Evolutionary conservation across 2,797 vertebrate genomes (phyloP).

Genomic region (Malurus leucopterus): DNA sequence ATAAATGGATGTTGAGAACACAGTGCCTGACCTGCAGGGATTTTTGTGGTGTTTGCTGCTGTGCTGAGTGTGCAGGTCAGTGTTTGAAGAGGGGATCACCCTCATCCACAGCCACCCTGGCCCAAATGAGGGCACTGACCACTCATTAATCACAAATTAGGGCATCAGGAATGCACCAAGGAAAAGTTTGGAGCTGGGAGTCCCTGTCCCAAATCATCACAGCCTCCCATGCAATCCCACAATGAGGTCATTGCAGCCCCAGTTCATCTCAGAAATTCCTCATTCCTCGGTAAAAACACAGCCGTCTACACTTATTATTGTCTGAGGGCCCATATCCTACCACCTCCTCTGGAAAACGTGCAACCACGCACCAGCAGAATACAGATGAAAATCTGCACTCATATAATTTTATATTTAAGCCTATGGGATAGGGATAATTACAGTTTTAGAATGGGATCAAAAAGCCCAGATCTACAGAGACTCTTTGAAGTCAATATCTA

Average conservation of each 20-base stretch:
- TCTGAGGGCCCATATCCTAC: not conserved
- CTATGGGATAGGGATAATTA: constrained; percentile 57
- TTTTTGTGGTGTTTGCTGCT: not conserved
- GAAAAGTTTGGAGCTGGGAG: not conserved
- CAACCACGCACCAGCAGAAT: not conserved
- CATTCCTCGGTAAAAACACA: not conserved
- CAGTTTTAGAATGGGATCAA: constrained; percentile 50
- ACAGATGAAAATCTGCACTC: not conserved
- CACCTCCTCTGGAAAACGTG: not conserved
- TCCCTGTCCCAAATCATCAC: not conserved
- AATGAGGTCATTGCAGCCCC: accelerated
- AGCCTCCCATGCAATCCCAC: accelerated
- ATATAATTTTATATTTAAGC: constrained; percentile 39
- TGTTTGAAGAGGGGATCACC: not conserved
- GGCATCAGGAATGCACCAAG: not conserved
- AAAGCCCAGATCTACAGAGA: constrained; percentile 46
- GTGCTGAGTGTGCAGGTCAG: not conserved
- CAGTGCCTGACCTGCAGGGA: not conserved
- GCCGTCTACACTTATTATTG: not conserved
- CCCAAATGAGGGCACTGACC: not conserved
- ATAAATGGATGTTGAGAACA: not conserved
- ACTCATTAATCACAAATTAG: not conserved
- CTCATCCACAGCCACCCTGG: not conserved
- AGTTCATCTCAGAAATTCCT: not conserved
- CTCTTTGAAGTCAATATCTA: constrained; percentile 59